These are phyloP conservation scores for Spea bombifrons DNA, from an alignment of 2,113 vertebrate genomes.

Conservation along the genomic window DNA sequence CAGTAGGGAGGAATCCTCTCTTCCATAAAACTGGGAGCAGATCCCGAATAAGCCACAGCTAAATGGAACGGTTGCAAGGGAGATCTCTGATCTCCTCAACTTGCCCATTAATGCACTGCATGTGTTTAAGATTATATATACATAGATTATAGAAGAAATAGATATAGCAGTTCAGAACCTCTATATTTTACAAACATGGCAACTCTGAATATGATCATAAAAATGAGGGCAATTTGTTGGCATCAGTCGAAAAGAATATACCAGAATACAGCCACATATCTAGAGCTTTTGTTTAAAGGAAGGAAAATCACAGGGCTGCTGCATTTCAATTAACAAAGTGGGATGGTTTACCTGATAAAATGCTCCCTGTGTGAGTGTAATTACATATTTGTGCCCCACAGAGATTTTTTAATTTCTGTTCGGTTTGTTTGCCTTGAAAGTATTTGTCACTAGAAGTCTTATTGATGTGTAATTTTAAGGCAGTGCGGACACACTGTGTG, in stretches of 20 bases:
- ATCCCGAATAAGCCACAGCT: too few species aligned
- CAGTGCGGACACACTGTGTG: conserved; percentile 58
- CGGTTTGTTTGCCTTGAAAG: conserved; percentile 81
- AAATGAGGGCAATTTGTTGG: not conserved
- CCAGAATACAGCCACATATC: conserved; percentile 53
- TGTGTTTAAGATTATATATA: too few species aligned
- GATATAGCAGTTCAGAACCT: too few species aligned
- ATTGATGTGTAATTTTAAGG: conserved; percentile 74
- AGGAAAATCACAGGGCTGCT: conserved; percentile 60
- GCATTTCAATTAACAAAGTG: conserved; percentile 82
- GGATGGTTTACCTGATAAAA: conserved; percentile 86
- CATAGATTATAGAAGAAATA: too few species aligned
- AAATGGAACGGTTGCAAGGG: too few species aligned
- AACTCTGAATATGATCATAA: not conserved
- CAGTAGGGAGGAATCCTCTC: too few species aligned
- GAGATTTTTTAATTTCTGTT: conserved; percentile 85
- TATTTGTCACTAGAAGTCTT: conserved; percentile 74
- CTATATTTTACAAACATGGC: not conserved
- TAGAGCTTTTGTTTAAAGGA: conserved; percentile 67
- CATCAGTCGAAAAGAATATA: not conserved
- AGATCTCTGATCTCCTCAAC: too few species aligned
- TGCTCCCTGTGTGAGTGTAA: conserved; percentile 81
- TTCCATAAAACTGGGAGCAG: too few species aligned
- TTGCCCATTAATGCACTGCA: too few species aligned
- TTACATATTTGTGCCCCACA: conserved; percentile 83